Conservation (phyloP, 2,797 vertebrate species). For the Momotus momota region DNA sequence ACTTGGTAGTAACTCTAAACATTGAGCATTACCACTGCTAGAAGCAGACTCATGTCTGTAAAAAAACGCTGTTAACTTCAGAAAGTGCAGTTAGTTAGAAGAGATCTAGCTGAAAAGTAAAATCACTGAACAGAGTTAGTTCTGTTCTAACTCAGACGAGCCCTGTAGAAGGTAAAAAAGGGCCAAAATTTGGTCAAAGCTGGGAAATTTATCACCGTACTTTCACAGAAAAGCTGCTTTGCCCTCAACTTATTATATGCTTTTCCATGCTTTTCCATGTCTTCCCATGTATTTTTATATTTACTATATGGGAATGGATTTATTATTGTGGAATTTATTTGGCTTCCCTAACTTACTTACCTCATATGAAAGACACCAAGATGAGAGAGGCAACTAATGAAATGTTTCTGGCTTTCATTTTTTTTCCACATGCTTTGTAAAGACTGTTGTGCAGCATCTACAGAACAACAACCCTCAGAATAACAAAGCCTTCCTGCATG, state of each 20-base stretch:
- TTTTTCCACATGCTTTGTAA: not conserved
- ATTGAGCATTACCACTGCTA: too few species aligned
- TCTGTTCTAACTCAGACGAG: too few species aligned
- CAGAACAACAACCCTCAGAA: not conserved
- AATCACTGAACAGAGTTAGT: too few species aligned
- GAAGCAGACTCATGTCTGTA: too few species aligned
- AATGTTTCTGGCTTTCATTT: not conserved
- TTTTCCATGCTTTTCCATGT: not conserved
- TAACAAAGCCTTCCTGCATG: not conserved
- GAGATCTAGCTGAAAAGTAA: too few species aligned
- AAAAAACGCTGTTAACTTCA: too few species aligned
- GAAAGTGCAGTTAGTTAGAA: too few species aligned
- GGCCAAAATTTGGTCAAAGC: not conserved
- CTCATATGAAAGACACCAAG: not conserved
- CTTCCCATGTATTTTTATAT: not conserved
- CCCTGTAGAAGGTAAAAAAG: not conserved
- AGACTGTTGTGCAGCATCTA: not conserved
- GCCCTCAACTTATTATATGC: not conserved
- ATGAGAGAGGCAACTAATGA: not conserved
- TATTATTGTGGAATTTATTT: not conserved
- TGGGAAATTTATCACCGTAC: not conserved
- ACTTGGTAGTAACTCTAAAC: too few species aligned
- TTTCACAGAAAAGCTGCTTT: not conserved
- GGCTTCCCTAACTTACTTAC: not conserved
- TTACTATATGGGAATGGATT: not conserved